Evolutionary conservation across 2,113 vertebrate genomes (phyloP), one percentile per base, ranked within the genome.

Genomic region (Zootoca vivipara): DNA sequence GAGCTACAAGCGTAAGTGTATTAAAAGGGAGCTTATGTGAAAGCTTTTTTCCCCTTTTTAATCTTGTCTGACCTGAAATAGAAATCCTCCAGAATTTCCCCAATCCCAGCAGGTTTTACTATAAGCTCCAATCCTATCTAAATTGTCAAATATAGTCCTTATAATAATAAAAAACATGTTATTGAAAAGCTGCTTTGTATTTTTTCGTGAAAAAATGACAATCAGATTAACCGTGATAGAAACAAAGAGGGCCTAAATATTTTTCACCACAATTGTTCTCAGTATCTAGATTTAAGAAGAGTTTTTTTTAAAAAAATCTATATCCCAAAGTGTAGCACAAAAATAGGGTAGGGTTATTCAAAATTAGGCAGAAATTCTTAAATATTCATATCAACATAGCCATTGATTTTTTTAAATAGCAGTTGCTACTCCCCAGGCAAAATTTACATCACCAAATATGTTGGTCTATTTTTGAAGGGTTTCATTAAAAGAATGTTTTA

Each of bases 51-150:
- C 86, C 83, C 85, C 78, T 92, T 91, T 95, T 90, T 92, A 94
- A 95, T 94, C 93, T 92, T 81, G 77, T 95, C 92, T 96, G 93
- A 94, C 89, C 87, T 87, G 82, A 91, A 95, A 95, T 78, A 58
- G 65, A 93, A 92, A 92, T 38, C 26, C 69, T 94, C 65, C 77
- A 82, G 93, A 83, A 91, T 77, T 75, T 90, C 91, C 80, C 89
- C 90, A 92, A 83, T 64, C 42, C 62, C 78, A 70, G 86, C 65
- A 91, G 81, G 85, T 87, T 94, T 85, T 87, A 94, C 46, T 1
- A 86, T 85, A 92, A 94, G 92, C 20, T 79, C 22, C 86, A 77
- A 88, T 89, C 64, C 83, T 82, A 52, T 85, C 87, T 89, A 78
- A 93, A 93, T 72, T 91, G 92, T 82, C 89, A 93, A 80, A 90